These are phyloP conservation scores for Psettodes erumei DNA, from an alignment of 2,113 vertebrate genomes.

Conservation along the genomic window DNA sequence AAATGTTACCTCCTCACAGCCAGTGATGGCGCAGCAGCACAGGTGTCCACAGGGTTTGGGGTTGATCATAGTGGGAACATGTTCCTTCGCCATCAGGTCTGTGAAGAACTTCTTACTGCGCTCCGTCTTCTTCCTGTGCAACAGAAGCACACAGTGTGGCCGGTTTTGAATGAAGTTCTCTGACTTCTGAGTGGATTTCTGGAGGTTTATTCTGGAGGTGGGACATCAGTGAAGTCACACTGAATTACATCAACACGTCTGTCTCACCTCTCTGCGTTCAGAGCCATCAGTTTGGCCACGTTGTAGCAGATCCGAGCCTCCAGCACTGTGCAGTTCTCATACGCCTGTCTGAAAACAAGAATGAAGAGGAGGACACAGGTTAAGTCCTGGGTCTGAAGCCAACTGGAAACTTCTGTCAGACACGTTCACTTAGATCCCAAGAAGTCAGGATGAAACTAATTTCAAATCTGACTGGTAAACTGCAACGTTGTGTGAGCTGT, in stretches of 20 bases:
- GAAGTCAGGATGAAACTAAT: no score
- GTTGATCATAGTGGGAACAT: constrained; percentile 93
- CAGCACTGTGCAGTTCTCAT: constrained; percentile 92
- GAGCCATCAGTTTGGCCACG: constrained; percentile 93
- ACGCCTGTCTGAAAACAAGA: constrained; percentile 88
- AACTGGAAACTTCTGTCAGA: no score
- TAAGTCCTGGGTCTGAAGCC: neutral
- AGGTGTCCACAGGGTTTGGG: constrained; percentile 98
- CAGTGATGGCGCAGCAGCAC: constrained; percentile 93
- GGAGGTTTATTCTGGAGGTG: no score
- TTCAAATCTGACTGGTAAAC: no score
- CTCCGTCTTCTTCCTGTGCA: constrained; percentile 93
- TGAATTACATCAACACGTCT: no score
- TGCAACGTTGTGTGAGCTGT: no score
- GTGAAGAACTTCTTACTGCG: constrained; percentile 95
- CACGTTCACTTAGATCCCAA: no score
- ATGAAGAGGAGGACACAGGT: neutral
- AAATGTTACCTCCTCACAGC: constrained; percentile 99
- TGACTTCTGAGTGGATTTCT: no score
- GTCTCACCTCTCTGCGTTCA: constrained; percentile 83
- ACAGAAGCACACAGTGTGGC: constrained; percentile 25
- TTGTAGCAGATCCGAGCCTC: constrained; percentile 97
- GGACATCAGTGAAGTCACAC: no score
- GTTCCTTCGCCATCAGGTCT: constrained; percentile 92
- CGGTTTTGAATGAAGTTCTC: no score